Base-by-base conservation (phyloP, 2,888 invertebrate genomes). In the Drepanosiphum platanoidis region DNA sequence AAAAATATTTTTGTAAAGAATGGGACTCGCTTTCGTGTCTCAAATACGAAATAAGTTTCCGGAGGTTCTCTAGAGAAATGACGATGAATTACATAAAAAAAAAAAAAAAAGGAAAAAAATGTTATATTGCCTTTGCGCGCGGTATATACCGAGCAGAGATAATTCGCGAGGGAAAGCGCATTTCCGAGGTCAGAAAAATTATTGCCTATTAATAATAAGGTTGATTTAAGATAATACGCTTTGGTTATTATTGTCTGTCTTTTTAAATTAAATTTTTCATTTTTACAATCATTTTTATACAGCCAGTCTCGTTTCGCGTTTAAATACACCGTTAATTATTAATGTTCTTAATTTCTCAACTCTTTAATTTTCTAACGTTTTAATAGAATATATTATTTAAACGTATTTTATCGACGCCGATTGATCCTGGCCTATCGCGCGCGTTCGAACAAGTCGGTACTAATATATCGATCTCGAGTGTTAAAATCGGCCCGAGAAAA, bases 11-110 rank as follows among this genome's bases (percentile, higher is more conserved):
- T 15, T 15, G 9, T 58, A n/a, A n/a, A 34, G 15, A 58, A 58
- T 15, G 3, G 32, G 58, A 34, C 58, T 74, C 32, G 7, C 52
- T 32, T 36, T 36, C 8, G 34, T 75, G 15, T 36, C 27, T 3
- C 8, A 75, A 75, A 36, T 75, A 61, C 15, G 36, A n/a, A n/a
- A 61, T 75, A 58, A 61, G 34, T 36, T 61, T 75, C 13, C 36
- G 58, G 27, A 8, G 58, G 15, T 36, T 75, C 75, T 61, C 58
- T 36, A 27, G 36, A 61, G 75, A 75, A 75, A 75, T 75, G 27
- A 36, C 58, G 34, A 75, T 58, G 27, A 75, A 75, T 61, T 36
- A 75, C 9, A n/a, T n/a, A n/a, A n/a, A n/a, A n/a, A n/a, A n/a
- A n/a, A 18, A 58, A 36, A 64, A 52, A 64, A 36, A 34, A 36